Evolutionary conservation across 1,140 invertebrate genomes (phyloP), one percentile per base, ranked within the genome.

Genomic region (Campodea augens): DNA sequence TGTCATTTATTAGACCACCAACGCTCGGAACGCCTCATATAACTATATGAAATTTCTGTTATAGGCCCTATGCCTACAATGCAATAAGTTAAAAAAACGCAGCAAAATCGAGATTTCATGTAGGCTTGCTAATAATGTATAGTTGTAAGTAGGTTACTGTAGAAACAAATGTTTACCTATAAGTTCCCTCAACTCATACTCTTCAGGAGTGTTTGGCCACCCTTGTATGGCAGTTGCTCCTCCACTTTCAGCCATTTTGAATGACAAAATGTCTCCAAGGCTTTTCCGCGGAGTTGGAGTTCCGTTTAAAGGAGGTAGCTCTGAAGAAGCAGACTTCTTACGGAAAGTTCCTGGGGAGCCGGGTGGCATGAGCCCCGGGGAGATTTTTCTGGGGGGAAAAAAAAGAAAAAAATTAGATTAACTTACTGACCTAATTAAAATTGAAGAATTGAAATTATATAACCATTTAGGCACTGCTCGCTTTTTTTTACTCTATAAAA

Each of bases 101-200:
- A n/a, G n/a, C n/a, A n/a, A n/a, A n/a, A n/a, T n/a, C n/a, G n/a
- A n/a, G n/a, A n/a, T n/a, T n/a, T n/a, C n/a, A n/a, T n/a, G n/a
- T n/a, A n/a, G n/a, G n/a, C n/a, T n/a, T n/a, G n/a, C n/a, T n/a
- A n/a, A n/a, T n/a, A n/a, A n/a, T n/a, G n/a, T n/a, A n/a, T n/a
- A n/a, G n/a, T n/a, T n/a, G n/a, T n/a, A n/a, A n/a, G n/a, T n/a
- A n/a, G n/a, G n/a, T n/a, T n/a, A n/a, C n/a, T n/a, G n/a, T n/a
- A n/a, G n/a, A n/a, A n/a, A n/a, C n/a, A n/a, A n/a, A n/a, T n/a
- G 60, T 68, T 72, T 68, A 84, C 90, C 90, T 56, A 97, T 95
- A 55, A 95, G 81, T 69, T 95, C 88, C 55, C 78, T 77, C 46
- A 96, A 69, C 65, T 92, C 88, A 67, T 95, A 96, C 59, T 91